These are phyloP conservation scores for Drosophila nikananu DNA, from an alignment of 1,140 invertebrate species.

Conservation along the genomic window DNA sequence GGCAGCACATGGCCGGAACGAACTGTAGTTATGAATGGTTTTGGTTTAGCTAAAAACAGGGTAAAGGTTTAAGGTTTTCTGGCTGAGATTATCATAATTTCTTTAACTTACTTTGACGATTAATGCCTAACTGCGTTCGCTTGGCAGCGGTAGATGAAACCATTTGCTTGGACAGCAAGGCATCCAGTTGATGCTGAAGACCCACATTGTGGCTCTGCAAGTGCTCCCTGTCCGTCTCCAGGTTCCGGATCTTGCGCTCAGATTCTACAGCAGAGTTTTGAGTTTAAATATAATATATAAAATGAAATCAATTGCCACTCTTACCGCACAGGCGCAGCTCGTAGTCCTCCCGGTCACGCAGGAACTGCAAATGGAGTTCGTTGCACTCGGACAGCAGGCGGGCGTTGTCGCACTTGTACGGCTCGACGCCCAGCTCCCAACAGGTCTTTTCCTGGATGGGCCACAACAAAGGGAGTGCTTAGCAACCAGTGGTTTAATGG, in stretches of 20 bases:
- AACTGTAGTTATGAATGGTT: constrained; percentile 81
- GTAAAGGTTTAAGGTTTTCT: neutral
- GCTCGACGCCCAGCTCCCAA: constrained; percentile 87
- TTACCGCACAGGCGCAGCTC: constrained; percentile 75
- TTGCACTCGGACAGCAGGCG: constrained; percentile 89
- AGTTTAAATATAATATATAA: neutral
- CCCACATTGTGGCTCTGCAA: constrained; percentile 73
- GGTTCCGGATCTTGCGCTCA: constrained; percentile 57
- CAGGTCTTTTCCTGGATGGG: constrained; percentile 86
- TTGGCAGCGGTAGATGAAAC: constrained; percentile 38
- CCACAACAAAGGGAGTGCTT: constrained; percentile 46
- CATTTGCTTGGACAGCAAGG: constrained; percentile 62
- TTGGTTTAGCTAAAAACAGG: constrained; percentile 58
- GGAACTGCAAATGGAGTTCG: constrained; percentile 88
- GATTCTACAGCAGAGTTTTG: constrained; percentile 42
- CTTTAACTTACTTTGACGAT: constrained; percentile 33
- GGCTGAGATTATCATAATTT: neutral
- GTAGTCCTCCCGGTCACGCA: constrained; percentile 87
- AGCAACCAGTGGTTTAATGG: constrained; percentile 28
- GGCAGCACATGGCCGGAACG: constrained; percentile 69
- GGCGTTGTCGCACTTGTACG: constrained; percentile 89
- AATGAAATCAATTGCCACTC: neutral
- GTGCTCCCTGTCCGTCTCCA: constrained; percentile 74
- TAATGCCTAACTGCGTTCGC: constrained; percentile 10
- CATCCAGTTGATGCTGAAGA: constrained; percentile 67